phyloP scores from a whole-genome alignment of 2,113 vertebrate species.

The Laticauda colubrina region DNA sequence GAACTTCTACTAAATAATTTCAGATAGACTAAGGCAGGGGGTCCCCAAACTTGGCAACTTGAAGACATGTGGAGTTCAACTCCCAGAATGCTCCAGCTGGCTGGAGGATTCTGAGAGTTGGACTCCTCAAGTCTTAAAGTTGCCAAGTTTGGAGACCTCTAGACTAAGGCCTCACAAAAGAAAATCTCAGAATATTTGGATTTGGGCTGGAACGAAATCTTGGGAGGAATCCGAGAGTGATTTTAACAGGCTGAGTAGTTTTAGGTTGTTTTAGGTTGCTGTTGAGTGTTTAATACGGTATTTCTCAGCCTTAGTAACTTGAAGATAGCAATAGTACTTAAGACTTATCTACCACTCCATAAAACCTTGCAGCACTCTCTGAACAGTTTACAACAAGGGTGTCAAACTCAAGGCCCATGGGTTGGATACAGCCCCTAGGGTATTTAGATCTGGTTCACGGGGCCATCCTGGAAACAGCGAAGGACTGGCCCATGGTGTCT shows the following conservation, averaged over 20 bases:
- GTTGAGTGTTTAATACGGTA: background rate
- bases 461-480: too few species aligned
- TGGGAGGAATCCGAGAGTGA: background rate
- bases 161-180: background rate
- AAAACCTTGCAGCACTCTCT: background rate
- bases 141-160: too few species aligned
- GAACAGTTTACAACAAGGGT: background rate
- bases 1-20: background rate
- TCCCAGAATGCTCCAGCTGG: too few species aligned
- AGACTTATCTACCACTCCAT: background rate
- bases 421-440: too few species aligned
- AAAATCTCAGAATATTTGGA: background rate
- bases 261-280: background rate
- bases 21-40: background rate
- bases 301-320: background rate
- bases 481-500: too few species aligned
- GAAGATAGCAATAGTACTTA: background rate
- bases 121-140: too few species aligned
- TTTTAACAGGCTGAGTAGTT: background rate
- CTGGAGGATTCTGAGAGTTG: too few species aligned
- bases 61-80: too few species aligned
- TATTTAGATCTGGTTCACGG: too few species aligned
- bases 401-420: too few species aligned
- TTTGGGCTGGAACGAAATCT: background rate
- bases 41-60: too few species aligned